Base-by-base conservation (phyloP, 2,888 invertebrate species). In the Epirrita christyi region DNA sequence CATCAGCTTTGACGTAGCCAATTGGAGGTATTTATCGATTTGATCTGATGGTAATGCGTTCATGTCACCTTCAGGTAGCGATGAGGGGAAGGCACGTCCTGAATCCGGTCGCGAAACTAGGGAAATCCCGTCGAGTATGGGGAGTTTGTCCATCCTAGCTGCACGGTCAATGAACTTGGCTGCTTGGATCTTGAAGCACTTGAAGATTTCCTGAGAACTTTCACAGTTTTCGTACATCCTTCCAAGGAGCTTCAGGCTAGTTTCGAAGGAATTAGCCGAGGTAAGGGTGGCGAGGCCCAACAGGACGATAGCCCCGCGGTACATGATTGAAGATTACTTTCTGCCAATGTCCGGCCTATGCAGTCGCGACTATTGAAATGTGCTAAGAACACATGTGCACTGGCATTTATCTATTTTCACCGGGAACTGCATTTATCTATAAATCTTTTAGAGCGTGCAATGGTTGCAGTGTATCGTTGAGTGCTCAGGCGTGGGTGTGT, bases 171-270 rank as follows among this genome's bases (percentile, higher is more conserved):
- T 87, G 38, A 95, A 83, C 73, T 94, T 95, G 0, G 94, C 87
- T 0, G 95, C 94, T 76, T 95, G 94, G 53, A 95, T 88, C 83
- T 96, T 96, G 68, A 96, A 92, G 76, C 96, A 96, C 90, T 94
- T 94, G 66, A 94, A 83, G 49, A 95, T 88, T 72, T 95, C 94
- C 62, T 94, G 92, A 43, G 93, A 93, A 61, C 89, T 86, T 66
- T 93, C 93, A 78, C 96, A 96, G 75, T 94, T 93, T 66, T 93
- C 88, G 74, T 93, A 94, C 68, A 93, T 88, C 81, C 89, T 93
- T 68, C 91, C 85, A 41, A 94, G 72, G 45, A 93, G 80, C 76
- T 91, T 91, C 66, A 92, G 75, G 58, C 93, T 92, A 56, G 83
- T 82, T 64, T 83, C 85, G 57, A 92, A 80, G 67, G 86, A 81